Base-by-base conservation (phyloP, 2,888 invertebrate species). In the Harpalus rubripes region DNA sequence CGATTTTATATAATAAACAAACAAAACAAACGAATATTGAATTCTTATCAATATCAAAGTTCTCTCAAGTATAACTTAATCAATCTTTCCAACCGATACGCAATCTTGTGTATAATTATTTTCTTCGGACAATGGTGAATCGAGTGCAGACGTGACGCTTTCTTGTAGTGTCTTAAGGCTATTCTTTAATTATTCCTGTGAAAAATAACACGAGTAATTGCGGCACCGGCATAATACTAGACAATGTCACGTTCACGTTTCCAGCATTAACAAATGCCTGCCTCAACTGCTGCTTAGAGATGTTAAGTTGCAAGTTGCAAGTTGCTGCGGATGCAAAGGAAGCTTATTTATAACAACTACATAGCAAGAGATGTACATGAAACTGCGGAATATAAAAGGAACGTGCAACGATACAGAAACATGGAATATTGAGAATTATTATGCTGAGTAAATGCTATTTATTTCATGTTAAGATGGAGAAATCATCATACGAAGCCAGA, bases 201-300 rank as follows among this genome's bases (percentile, higher is more conserved):
- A 82, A 72, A 82, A 72, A 82, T 82, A 65, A 65, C 72, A 15
- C n/a, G 22, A 52, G 61, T 81, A 81, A 80, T 80, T 82, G 72
- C 56, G 41, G 72, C 72, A 52, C 52, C 56, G 3, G 52, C 65
- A 81, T 26, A 52, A 22, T 15, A 12, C 72, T 41, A 63, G 59
- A 72, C 82, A 82, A 58, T 82, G 82, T 82, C 82, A 82, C 82
- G 82, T 82, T 82, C 82, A 82, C 82, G 82, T 82, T 68, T 82
- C 72, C 58, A 58, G 59, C 72, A 82, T 82, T 74, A 82, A 82
- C 59, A 59, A 82, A 82, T 82, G 68, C 68, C 44, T 72, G 72
- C 65, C 16, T n/a, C 26, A 44, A 22, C 44, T 22, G 22, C 56
- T 63, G 81, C 16, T 81, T 15, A 58, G 61, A 52, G 16, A 59